Base-by-base conservation (phyloP, 2,888 invertebrate species). In the Hedya salicella region DNA sequence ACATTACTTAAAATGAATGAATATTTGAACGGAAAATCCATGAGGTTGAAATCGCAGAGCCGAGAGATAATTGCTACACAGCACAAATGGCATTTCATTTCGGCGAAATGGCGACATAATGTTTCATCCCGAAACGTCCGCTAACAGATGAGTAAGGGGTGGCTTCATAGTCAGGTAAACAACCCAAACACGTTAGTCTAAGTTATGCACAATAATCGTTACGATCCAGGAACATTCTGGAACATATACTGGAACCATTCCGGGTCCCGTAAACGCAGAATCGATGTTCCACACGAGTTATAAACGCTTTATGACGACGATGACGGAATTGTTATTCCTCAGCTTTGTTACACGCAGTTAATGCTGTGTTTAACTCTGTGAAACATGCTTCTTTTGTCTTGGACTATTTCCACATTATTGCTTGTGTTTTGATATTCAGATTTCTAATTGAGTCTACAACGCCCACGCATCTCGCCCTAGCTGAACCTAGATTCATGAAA, bases 281-380 rank as follows among this genome's bases (percentile, higher is more conserved):
- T 76, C 77, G 70, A 76, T 75, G 72, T 71, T 70, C 70, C 70
- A 73, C 75, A 68, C 70, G 63, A 71, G 39, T 52, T 56, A 73
- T 82, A 87, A 86, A 82, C 78, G 70, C 73, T 86, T 86, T 86
- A 86, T 85, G 82, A 80, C 72, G 77, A 78, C 76, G 73, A 81
- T 81, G 81, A 81, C 75, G 78, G 73, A 78, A 75, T 79, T 71
- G 78, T 78, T 80, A 78, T 80, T 81, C 63, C 75, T 72, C 70
- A 69, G 64, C 62, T 73, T 72, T 73, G 71, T 71, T 67, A 62
- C 66, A 61, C 62, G 52, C 62, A 49, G 48, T 53, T 48, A 56
- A 68, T 56, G 54, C 11, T 60, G 44, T 52, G 59, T 65, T 65
- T 60, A 54, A 66, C 48, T 49, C 19, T 16, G 48, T 54, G 60